phyloP scores from a whole-genome alignment of 2,888 invertebrate genomes.

The Oscheius sp. region DNA sequence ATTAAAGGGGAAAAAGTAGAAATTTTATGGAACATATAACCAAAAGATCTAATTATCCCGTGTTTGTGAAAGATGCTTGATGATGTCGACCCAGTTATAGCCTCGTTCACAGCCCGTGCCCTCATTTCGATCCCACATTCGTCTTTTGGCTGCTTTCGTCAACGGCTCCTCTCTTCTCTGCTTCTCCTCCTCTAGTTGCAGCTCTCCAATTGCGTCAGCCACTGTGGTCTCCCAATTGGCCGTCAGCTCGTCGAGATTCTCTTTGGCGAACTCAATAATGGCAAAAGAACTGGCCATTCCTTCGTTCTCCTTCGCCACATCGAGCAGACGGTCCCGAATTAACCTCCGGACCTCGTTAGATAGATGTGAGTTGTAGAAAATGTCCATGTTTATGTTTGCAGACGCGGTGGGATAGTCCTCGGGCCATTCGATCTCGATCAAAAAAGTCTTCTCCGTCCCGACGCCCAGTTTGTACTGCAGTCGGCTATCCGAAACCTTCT shows the following conservation, averaged over 20 bases:
- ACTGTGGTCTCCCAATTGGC: slow-evolving; percentile 16
- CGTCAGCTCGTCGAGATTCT: slow-evolving; percentile 29
- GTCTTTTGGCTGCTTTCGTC: slow-evolving; percentile 32
- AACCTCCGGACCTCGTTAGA: slow-evolving; percentile 7
- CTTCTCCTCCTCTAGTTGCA: slow-evolving; percentile 24
- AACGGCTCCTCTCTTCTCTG: slow-evolving; percentile 11
- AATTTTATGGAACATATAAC: neutral
- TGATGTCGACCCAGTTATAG: slow-evolving; percentile 27
- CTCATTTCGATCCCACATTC: slow-evolving; percentile 33
- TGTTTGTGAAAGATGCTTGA: slow-evolving; percentile 27
- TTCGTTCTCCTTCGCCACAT: slow-evolving; percentile 22
- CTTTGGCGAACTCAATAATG: slow-evolving; percentile 31
- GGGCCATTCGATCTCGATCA: slow-evolving; percentile 32
- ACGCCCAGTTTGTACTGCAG: slow-evolving; percentile 26
- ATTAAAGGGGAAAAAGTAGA: neutral
- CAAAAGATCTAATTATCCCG: slow-evolving; percentile 18
- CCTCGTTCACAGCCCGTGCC: slow-evolving; percentile 20
- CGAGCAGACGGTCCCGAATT: slow-evolving; percentile 3
- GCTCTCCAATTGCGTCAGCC: slow-evolving; percentile 29
- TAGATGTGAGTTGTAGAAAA: slow-evolving; percentile 30
- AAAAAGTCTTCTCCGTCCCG: slow-evolving; percentile 20
- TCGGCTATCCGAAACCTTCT: slow-evolving; percentile 20
- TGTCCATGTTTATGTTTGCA: slow-evolving; percentile 25
- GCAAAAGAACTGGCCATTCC: slow-evolving; percentile 35
- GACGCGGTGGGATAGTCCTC: slow-evolving; percentile 13